Base-by-base conservation (phyloP, 1,140 invertebrate species). In the Tetragnatha versicolor region DNA sequence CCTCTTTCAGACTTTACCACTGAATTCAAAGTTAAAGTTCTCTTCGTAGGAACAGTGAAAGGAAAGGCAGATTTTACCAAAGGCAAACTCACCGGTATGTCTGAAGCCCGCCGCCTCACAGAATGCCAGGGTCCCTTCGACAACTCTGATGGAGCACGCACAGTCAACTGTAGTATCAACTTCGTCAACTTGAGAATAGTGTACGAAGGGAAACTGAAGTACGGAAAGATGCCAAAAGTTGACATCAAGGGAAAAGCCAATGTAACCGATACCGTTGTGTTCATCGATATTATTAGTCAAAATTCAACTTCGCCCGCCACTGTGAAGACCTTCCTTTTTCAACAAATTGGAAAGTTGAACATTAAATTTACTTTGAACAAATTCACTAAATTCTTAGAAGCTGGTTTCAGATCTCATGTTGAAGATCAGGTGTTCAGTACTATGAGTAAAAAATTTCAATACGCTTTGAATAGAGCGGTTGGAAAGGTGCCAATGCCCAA, bases 171-270 rank as follows among this genome's bases (percentile, higher is more conserved):
- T 22, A 79, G 39, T 5, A 51, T 79, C 7, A 27, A 14, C 20
- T 79, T 79, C 12, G 42, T 63, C 12, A 53, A 49, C 22, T 22
- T 79, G 42, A 37, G 53, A 37, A 51, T 79, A 6, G 27, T 39
- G n/a, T 79, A 72, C 17, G 42, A 72, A 14, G 78, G 68, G 5
- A 79, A 79, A 51, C 22, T 72, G 20, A 79, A 79, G 35, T 79
- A 72, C n/a, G 78, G 78, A 20, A 72, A 72, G 25, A 42, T 79
- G 39, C 78, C 78, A 20, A 53, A 42, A 10, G 68, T 79, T 0
- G 65, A 33, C 31, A 79, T 79, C 45, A 79, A 70, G 14, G 78
- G 25, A 27, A 72, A 37, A 29, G 66, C 66, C 14, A 65, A 79
- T 22, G 47, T 55, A 4, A 65, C 68, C 2, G 53, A 37, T 33